These are phyloP conservation scores for Pyrochroa serraticornis DNA, from an alignment of 2,888 invertebrate genomes.

Conservation along the genomic window DNA sequence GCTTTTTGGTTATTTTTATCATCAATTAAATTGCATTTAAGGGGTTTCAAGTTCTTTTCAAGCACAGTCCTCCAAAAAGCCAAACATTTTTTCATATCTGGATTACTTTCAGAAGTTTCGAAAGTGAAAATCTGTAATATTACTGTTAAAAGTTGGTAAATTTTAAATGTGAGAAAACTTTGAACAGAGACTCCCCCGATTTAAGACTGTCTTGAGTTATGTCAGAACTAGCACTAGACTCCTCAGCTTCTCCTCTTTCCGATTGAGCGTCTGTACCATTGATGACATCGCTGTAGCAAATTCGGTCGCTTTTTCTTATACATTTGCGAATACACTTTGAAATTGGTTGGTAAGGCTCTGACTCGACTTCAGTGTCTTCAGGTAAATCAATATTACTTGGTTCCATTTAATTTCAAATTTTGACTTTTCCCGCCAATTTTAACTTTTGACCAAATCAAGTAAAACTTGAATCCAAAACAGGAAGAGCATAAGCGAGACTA, in stretches of 20 bases:
- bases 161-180: constrained; percentile 27
- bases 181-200: constrained; percentile 44
- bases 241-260: no score
- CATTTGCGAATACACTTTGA: constrained; percentile 19
- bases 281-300: constrained; percentile 37
- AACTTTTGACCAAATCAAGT: neutral
- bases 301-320: constrained; percentile 37
- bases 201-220: constrained; percentile 31
- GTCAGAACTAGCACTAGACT: neutral
- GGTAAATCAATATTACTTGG: no score
- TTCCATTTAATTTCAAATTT: neutral
- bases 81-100: constrained; percentile 46
- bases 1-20: constrained; percentile 14
- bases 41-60: constrained; percentile 43
- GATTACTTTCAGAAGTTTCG: constrained; percentile 36
- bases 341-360: no score
- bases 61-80: constrained; percentile 45
- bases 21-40: constrained; percentile 43
- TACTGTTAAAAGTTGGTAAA: neutral
- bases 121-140: constrained; percentile 39
- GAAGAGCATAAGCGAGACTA: no score
- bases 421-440: neutral
- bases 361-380: no score
- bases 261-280: constrained; percentile 34
- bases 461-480: no score